phyloP scores from a whole-genome alignment of 2,797 vertebrate genomes.

The Lagodon rhomboides region DNA sequence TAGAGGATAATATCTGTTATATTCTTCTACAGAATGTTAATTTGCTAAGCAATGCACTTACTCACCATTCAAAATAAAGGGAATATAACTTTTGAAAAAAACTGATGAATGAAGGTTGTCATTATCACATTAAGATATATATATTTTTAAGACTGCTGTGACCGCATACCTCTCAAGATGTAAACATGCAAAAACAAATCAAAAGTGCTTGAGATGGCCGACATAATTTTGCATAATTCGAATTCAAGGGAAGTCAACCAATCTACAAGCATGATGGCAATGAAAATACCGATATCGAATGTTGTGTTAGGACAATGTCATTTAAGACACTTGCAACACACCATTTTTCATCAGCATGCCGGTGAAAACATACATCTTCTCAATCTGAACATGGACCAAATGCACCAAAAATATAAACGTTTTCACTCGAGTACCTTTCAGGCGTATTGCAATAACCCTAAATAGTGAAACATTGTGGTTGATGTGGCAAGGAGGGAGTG shows the following conservation, averaged over 20 bases:
- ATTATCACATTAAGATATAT: conserved; percentile 69
- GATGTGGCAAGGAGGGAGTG: conserved; percentile 17
- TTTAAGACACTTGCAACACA: conserved; percentile 28
- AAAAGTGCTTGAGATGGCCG: conserved; percentile 42
- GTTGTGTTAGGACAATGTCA: neutral
- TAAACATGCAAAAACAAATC: conserved; percentile 61
- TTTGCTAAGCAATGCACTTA: conserved; percentile 73
- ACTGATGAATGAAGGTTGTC: conserved; percentile 66
- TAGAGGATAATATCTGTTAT: conserved; percentile 73
- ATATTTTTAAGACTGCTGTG: conserved; percentile 89
- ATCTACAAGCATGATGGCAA: conserved; percentile 54
- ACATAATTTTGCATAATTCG: conserved; percentile 56
- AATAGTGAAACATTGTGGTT: conserved; percentile 16
- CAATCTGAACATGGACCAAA: conserved; percentile 31
- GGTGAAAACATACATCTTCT: conserved; percentile 12
- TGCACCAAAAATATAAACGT: conserved; percentile 8
- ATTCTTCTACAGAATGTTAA: conserved; percentile 81
- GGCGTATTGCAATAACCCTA: neutral
- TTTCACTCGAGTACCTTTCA: neutral
- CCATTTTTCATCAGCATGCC: conserved; percentile 8
- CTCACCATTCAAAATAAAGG: conserved; percentile 79
- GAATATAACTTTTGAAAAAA: conserved; percentile 65
- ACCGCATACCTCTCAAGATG: conserved; percentile 65
- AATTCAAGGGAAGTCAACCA: conserved; percentile 29
- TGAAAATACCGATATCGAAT: conserved; percentile 55